phyloP scores from a whole-genome alignment of 2,797 vertebrate genomes.

The Manis crassicaudata region DNA sequence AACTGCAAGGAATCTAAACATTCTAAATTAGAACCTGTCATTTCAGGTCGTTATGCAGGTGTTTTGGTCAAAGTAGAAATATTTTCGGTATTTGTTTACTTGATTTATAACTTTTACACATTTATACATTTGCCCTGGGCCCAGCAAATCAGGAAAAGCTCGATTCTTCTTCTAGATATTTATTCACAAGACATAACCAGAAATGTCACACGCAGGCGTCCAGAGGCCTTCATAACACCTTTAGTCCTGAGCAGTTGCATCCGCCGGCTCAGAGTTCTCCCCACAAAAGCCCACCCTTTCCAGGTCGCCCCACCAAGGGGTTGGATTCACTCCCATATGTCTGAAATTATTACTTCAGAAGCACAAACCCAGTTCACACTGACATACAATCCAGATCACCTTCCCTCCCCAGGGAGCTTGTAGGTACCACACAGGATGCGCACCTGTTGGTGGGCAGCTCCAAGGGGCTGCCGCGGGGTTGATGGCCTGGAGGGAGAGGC shows the following conservation, averaged over 20 bases:
- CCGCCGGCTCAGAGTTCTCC: neutral
- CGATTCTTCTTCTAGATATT: neutral
- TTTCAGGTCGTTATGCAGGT: neutral
- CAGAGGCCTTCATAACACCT: too few relatives aligned
- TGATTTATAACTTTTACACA: neutral
- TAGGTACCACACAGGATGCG: neutral
- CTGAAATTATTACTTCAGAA: neutral
- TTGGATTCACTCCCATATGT: neutral
- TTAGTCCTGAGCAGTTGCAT: too few relatives aligned
- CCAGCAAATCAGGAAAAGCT: neutral
- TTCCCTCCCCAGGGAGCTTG: rapidly evolving
- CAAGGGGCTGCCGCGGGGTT: neutral
- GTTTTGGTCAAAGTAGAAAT: neutral
- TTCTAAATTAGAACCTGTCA: neutral
- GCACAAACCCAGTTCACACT: neutral
- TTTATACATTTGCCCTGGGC: neutral
- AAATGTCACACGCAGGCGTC: neutral
- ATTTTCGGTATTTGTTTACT: neutral
- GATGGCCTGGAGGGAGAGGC: rapidly evolving
- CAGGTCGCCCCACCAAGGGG: too few relatives aligned
- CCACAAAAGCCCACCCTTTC: neutral
- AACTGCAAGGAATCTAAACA: neutral
- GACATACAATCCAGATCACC: neutral
- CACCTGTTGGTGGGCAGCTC: neutral
- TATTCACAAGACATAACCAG: neutral